Conservation (phyloP, 2,113 vertebrate genomes). For the Thymallus thymallus region DNA sequence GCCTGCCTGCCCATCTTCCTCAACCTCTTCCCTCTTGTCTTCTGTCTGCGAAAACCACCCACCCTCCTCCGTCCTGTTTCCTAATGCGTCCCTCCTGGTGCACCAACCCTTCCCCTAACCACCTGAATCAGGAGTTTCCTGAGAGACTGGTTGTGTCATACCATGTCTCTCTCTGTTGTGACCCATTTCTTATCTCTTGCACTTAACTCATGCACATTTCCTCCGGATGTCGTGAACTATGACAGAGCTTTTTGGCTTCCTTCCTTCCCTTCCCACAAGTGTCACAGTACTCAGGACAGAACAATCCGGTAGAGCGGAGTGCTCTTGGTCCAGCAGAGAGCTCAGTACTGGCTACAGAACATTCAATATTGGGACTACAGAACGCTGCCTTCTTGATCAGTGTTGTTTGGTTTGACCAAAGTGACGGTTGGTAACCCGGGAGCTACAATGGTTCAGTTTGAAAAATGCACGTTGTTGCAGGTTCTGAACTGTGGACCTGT, state of each 20-base stretch:
- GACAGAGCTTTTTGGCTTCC: background rate
- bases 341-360: constrained; percentile 10
- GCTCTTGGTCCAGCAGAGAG: background rate
- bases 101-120: background rate
- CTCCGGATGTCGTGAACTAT: constrained; percentile 16
- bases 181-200: constrained; percentile 16
- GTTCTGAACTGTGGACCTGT: constrained; percentile 7
- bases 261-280: background rate
- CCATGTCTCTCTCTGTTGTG: constrained; percentile 1
- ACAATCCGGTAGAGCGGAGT: background rate
- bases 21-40: constrained; percentile 15
- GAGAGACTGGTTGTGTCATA: background rate
- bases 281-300: background rate
- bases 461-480: constrained; percentile 31
- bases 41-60: constrained; percentile 17
- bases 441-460: constrained; percentile 31
- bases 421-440: constrained; percentile 41
- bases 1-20: background rate
- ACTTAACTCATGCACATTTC: constrained; percentile 34
- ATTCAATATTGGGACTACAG: background rate
- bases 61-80: constrained; percentile 15
- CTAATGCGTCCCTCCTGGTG: background rate
- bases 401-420: constrained; percentile 14
- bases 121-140: too few species aligned
- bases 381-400: constrained; percentile 32